Evolutionary conservation across 2,888 invertebrate species (phyloP), one percentile per base, ranked within the genome.

Genomic region (Andrena fulva): DNA sequence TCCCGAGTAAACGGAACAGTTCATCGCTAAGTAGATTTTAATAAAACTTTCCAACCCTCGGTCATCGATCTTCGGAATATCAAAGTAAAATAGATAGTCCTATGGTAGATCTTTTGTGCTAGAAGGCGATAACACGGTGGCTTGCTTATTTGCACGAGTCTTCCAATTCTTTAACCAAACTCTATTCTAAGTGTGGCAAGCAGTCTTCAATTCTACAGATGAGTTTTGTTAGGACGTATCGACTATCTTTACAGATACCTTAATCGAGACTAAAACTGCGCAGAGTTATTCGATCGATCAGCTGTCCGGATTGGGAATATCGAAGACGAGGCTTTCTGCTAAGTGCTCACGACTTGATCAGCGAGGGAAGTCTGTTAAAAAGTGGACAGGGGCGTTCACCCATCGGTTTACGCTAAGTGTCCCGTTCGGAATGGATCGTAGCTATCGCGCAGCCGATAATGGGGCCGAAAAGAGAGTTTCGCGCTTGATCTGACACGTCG

Each of bases 401-500:
- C 52, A 64, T 66, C 20, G 79, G 24, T 70, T 70, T 64, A 27
- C 33, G 24, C 5, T 56, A 33, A 35, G n/a, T 10, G 35, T 66
- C 24, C 35, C 59, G 60, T 48, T 77, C 4, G 20, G 29, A 78
- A 56, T 31, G 42, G 42, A 42, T 64, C 54, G 60, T 50, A 59
- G 56, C n/a, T 20, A 63, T 12, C 62, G 52, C 24, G 33, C 48
- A 29, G 71, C 33, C 27, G 10, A 35, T 56, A 82, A 77, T 42
- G 66, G 67, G 74, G 74, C 67, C 70, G 77, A 68, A 82, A 77
- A 71, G 71, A 60, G 83, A 75, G 79, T 78, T 71, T 83, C 42
- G 68, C 83, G 75, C 73, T 79, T 79, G 73, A 78, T 83, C 75
- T 84, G 84, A 78, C 84, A 83, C 69, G 68, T 83, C 84, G 84